These are phyloP conservation scores for Chelonus formosanus DNA, from an alignment of 2,888 invertebrate genomes.

Conservation along the genomic window DNA sequence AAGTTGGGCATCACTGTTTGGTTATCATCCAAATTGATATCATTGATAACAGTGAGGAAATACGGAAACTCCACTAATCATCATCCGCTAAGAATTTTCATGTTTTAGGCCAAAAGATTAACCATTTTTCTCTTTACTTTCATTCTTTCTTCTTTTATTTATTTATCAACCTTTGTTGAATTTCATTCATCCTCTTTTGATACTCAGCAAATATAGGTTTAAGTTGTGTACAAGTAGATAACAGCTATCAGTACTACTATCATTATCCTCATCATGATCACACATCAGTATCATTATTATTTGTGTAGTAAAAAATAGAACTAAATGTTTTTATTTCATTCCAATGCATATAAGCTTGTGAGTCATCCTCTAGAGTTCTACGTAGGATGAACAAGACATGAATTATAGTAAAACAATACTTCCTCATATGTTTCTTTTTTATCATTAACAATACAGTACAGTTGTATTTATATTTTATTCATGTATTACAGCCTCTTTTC, in stretches of 20 bases:
- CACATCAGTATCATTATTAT: too few relatives aligned
- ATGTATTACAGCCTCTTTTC: too few relatives aligned
- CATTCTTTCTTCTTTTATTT: not conserved
- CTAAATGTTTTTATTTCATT: conserved; percentile 1
- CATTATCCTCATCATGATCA: too few relatives aligned
- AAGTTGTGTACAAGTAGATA: too few relatives aligned
- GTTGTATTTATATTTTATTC: not conserved
- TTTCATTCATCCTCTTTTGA: not conserved
- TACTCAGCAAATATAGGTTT: not conserved
- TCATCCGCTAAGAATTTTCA: not conserved
- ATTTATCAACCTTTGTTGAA: not conserved
- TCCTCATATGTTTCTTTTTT: conserved; percentile 3
- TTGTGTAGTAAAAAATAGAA: not conserved
- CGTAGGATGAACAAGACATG: conserved; percentile 10
- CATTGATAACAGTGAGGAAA: conserved; percentile 22
- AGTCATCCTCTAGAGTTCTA: conserved; percentile 6
- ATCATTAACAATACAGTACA: not conserved
- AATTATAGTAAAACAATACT: not conserved
- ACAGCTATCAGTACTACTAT: too few relatives aligned
- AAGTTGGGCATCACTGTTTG: conserved; percentile 24
- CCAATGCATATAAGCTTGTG: not conserved
- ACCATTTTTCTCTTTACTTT: too few relatives aligned
- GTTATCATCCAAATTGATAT: conserved; percentile 29
- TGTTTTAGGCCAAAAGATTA: not conserved
- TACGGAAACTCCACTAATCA: conserved; percentile 26